Percentiles rank a stretch among this genome's conserved stretches.
Evolutionary conservation across 2,888 invertebrate species (phyloP).

Genomic region (Dicyrtoma fusca): DNA sequence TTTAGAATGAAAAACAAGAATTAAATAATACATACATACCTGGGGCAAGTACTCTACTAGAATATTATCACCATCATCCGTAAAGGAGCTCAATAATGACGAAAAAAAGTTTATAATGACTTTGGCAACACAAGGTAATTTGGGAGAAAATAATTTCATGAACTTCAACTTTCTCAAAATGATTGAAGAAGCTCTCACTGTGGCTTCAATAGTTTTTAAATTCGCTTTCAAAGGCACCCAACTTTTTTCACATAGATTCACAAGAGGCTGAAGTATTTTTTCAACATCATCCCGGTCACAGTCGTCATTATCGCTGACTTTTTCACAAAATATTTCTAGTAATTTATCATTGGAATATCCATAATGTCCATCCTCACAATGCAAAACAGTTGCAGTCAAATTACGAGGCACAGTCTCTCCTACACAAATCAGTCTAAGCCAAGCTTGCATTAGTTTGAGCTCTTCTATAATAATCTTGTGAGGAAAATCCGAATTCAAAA

Average conservation of each 20-base stretch:
- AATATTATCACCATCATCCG: not conserved
- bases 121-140: slow-evolving; percentile 12
- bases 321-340: slow-evolving; percentile 37
- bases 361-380: slow-evolving; percentile 2
- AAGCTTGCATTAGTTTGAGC: slow-evolving; percentile 43
- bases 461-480: slow-evolving; percentile 17
- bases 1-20: not conserved
- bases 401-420: slow-evolving; percentile 20
- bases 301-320: slow-evolving; percentile 6
- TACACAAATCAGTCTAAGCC: slow-evolving; percentile 45
- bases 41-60: slow-evolving; percentile 4
- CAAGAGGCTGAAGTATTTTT: slow-evolving; percentile 34
- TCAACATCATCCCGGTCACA: slow-evolving; percentile 39
- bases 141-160: slow-evolving; percentile 13
- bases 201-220: not conserved
- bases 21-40: slow-evolving; percentile 5
- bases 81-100: not conserved
- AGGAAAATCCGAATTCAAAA: slow-evolving; percentile 27
- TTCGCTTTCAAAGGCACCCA: slow-evolving; percentile 10
- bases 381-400: slow-evolving; percentile 19
- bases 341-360: slow-evolving; percentile 36
- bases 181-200: not conserved
- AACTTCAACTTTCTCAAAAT: slow-evolving; percentile 20
- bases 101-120: not conserved
- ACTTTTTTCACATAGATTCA: slow-evolving; percentile 19